These are phyloP conservation scores for Phocoena sinus DNA, from an alignment of 2,113 vertebrate species.

Conservation along the genomic window DNA sequence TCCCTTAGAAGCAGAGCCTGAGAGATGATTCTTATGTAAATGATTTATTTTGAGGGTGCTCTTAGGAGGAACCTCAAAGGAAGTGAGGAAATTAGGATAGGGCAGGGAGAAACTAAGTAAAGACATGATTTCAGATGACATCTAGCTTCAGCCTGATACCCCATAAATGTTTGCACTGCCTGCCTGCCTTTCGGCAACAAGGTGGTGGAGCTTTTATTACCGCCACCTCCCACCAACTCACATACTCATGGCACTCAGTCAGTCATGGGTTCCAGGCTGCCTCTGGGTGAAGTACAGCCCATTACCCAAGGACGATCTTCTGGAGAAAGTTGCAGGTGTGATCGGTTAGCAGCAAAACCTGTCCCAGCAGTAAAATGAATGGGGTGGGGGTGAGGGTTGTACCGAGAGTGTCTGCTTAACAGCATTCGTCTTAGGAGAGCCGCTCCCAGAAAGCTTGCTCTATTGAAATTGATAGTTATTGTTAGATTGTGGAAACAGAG, in stretches of 20 bases:
- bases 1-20: neutral
- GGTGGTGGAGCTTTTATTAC: neutral
- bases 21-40: neutral
- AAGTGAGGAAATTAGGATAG: neutral
- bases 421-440: neutral
- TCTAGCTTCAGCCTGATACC: neutral
- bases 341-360: neutral
- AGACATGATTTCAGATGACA: neutral
- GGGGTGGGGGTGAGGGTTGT: fast-evolving
- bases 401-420: neutral
- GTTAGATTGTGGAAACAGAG: neutral
- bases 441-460: neutral
- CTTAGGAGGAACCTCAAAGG: neutral
- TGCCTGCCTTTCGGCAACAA: neutral
- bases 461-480: neutral
- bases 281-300: neutral
- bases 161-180: neutral
- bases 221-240: neutral
- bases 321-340: neutral
- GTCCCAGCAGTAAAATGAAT: neutral
- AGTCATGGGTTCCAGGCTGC: neutral
- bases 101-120: neutral
- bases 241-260: neutral
- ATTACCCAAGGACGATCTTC: neutral
- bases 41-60: neutral